These are phyloP conservation scores for Nerophis ophidion DNA, from an alignment of 2,113 vertebrate species.

Conservation along the genomic window DNA sequence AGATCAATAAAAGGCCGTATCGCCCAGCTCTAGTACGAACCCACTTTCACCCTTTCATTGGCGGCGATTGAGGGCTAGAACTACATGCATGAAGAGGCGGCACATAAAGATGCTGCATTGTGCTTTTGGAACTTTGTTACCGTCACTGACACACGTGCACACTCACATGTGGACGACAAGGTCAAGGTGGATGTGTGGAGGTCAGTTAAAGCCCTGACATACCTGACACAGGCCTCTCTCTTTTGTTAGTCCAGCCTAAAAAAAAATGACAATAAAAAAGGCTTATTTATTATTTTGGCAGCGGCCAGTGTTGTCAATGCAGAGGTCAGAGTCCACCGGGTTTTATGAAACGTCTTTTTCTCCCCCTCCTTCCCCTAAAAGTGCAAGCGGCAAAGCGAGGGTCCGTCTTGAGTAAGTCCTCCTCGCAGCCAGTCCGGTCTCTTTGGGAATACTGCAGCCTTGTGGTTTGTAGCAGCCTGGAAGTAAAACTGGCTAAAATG, in stretches of 20 bases:
- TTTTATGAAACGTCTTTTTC: constrained; percentile 41
- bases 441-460: neutral
- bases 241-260: neutral
- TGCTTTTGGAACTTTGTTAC: too few species aligned
- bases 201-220: constrained; percentile 36
- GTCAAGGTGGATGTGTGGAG: constrained; percentile 19
- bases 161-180: constrained; percentile 7
- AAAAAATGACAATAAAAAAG: too few species aligned
- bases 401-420: constrained; percentile 22
- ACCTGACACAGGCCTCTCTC: neutral
- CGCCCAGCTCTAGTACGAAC: too few species aligned
- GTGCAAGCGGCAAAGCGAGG: neutral
- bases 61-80: too few species aligned
- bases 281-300: constrained; percentile 30
- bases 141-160: neutral
- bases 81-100: too few species aligned
- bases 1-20: too few species aligned
- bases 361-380: constrained; percentile 28
- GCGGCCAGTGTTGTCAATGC: constrained; percentile 30
- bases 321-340: constrained; percentile 36
- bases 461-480: neutral
- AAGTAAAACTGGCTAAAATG: neutral
- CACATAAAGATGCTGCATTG: too few species aligned
- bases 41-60: too few species aligned
- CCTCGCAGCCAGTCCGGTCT: neutral